Base-by-base conservation (phyloP, 2,113 vertebrate species). In the Petrocephalus microphthalmus region DNA sequence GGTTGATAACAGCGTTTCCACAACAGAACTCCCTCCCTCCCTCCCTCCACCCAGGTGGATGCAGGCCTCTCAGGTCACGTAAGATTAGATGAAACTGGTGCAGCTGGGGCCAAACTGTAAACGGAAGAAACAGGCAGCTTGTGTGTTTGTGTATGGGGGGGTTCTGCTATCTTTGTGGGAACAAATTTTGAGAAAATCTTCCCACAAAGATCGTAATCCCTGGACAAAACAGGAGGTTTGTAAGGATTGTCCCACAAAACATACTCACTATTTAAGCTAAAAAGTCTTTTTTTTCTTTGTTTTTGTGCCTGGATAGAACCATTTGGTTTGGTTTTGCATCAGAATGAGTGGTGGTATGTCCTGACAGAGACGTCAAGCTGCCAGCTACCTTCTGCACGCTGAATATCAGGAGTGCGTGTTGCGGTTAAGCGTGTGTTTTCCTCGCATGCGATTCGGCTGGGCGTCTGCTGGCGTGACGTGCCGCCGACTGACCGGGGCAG, bases 1-100 rank as follows among this genome's bases (percentile, higher is more conserved):
- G 84, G 52, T 56, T 45, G 54, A 86, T 86, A 86, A 60, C n/a
- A 86, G 52, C 53, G 85, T 86, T 86, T 60, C 85, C 85, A 64
- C 85, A 86, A 45, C 33, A 60, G 60, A 86, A 29, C 33, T 64
- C 56, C 54, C 56, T 29, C 33, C 20, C 7, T 20, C 84, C 85
- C 85, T 45, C 54, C 53, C 56, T 29, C 85, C 37, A 60, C 20
- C 85, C 54, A 86, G 54, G 85, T 86, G 85, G 15, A 64, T 42
- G 56, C 56, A 64, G 33, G 45, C 89, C 89, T 90, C 91, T 51
- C 89, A 90, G 92, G 90, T 93, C 91, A 91, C 87, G 33, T 88
- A 89, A 89, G 47, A 82, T 90, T 78, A 84, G 49, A 74, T 60
- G 83, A 57, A 90, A 64, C 85, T n/a, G 37, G 2, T 56, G 22